Evolutionary conservation across 2,113 vertebrate genomes (phyloP).

Genomic region (Dendrocopos noguchii): DNA sequence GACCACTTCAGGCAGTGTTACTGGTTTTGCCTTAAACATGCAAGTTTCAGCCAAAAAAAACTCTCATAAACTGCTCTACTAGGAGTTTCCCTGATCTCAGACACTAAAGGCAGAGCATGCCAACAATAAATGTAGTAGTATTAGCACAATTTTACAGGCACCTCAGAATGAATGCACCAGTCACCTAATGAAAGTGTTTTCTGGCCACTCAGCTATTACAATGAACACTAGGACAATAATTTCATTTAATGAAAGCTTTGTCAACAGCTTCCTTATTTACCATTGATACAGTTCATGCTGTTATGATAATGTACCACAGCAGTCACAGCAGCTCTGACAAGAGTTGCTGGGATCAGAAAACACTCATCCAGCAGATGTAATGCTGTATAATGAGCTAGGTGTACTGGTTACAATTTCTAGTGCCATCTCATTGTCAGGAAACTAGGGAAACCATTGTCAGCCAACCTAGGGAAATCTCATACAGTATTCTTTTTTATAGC

Average conservation of each 20-base stretch:
- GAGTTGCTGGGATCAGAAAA: not conserved
- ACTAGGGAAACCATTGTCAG: too few species aligned
- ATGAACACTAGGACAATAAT: not conserved
- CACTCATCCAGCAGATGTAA: not conserved
- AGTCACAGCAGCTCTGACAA: not conserved
- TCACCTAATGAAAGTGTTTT: not conserved
- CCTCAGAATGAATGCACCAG: not conserved
- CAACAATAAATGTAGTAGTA: not conserved
- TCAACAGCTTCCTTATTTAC: not conserved
- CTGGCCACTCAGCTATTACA: not conserved
- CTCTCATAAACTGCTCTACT: not conserved
- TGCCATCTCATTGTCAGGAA: not conserved
- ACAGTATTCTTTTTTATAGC: not conserved
- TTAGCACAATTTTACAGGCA: not conserved
- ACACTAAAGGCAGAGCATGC: not conserved
- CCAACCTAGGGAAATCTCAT: not conserved
- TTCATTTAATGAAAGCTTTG: not conserved
- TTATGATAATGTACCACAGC: not conserved
- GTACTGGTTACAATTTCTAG: not conserved
- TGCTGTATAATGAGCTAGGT: not conserved
- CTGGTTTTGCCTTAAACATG: not conserved
- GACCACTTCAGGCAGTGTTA: not conserved
- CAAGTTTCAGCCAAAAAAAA: not conserved
- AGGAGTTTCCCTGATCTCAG: not conserved
- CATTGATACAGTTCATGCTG: not conserved